Base-by-base conservation (phyloP, 2,113 vertebrate species). In the Puntigrus tetrazona region DNA sequence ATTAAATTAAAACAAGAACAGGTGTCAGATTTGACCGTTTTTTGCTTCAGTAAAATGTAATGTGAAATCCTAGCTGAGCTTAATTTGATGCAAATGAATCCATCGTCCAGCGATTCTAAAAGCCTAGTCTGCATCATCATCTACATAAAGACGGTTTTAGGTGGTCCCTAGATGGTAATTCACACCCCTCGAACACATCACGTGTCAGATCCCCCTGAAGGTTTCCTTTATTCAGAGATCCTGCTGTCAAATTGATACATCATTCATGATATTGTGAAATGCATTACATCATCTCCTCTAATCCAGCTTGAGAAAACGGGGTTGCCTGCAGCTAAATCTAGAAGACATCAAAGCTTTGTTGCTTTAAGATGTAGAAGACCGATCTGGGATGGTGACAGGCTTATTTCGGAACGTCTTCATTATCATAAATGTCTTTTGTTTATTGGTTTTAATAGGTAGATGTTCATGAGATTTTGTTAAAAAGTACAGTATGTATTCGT, bases 191-290 rank as follows among this genome's bases (percentile, higher is more conserved):
- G 76, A 25, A 65, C 41, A 65, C 59, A 73, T 70, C 59, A 47
- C 47, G 34, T 84, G 77, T 55, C 61, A 73, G 81, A 27, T 31
- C 29, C 43, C 69, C 55, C 65, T n/a, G n/a, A 75, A 43, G 69
- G 36, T 45, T 57, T 76, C n/a, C 75, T 67, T 67, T 65, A 47
- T 75, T 11, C 25, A 36, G 55, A 43, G 57, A 63, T 27, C 36
- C 36, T 63, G 57, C 61, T 38, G 55, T 75, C 78, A 87, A 52
- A 77, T 69, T 76, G 65, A 87, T 81, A 84, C 82, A 81, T 84
- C 36, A 59, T 77, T 81, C 61, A 70, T 72, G 77, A 79, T 36
- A 67, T 55, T 59, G 38, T 79, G 45, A 77, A 70, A 41, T 0
- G 2, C 18, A 70, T 84, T 79, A 79, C 50, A 70, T 84, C 52